Evolutionary conservation across 53 echinoderm and acorn worm species (phyloP).

Genomic region (Apostichopus leukothele): DNA sequence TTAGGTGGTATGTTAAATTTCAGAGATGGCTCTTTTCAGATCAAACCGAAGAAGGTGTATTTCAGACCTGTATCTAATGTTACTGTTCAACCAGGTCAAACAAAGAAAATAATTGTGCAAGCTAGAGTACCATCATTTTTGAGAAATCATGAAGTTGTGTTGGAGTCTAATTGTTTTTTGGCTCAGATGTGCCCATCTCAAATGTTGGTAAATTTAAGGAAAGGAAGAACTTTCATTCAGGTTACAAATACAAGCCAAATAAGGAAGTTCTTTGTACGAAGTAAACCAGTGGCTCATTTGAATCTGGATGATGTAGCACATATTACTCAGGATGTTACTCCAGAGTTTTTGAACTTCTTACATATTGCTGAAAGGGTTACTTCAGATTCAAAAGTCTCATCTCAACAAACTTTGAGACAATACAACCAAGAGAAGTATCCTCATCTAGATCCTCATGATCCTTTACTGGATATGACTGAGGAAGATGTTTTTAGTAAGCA

Average conservation of each 20-base stretch:
- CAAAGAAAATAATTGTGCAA: neutral
- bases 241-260: slow-evolving; percentile 1
- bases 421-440: slow-evolving; percentile 39
- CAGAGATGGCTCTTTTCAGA: too few relatives aligned
- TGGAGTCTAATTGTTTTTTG: neutral
- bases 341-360: neutral
- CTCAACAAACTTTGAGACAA: slow-evolving; percentile 31
- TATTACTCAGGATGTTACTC: neutral
- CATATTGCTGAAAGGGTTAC: neutral
- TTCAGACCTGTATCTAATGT: too few relatives aligned
- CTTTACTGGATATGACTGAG: slow-evolving; percentile 43
- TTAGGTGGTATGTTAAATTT: too few relatives aligned
- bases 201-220: neutral
- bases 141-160: neutral
- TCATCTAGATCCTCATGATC: slow-evolving; percentile 40
- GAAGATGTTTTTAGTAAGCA: slow-evolving; percentile 32
- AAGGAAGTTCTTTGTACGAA: neutral
- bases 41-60: too few relatives aligned
- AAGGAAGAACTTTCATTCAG: neutral
- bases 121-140: slow-evolving; percentile 5
- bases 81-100: too few relatives aligned
- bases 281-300: neutral
- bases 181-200: slow-evolving; percentile 9
- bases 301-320: neutral
- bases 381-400: neutral